Base-by-base conservation (phyloP, 2,888 invertebrate genomes). In the Ypsolopha sequella region DNA sequence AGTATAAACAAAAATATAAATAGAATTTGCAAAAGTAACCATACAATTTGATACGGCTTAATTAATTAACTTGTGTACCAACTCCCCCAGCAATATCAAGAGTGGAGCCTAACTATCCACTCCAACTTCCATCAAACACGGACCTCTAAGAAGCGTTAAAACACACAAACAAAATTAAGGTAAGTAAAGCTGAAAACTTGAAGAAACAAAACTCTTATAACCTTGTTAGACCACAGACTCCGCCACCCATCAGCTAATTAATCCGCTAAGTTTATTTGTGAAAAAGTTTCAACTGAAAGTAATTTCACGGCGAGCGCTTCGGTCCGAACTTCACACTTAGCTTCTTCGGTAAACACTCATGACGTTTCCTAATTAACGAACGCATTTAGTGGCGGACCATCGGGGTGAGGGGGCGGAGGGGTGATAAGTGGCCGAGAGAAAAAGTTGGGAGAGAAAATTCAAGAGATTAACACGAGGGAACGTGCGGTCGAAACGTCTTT, bases 311-410 rank as follows among this genome's bases (percentile, higher is more conserved):
- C 70, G 70, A 67, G 68, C 47, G 46, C 9, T 49, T 66, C 72
- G 70, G 58, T 60, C 66, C 69, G 76, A 85, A 86, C 86, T 86
- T 85, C 85, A 85, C 86, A 86, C 86, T 85, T 84, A 84, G 82
- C 80, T 73, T 76, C 68, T 74, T 76, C 72, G 72, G 85, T 86
- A 86, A 86, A 86, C 86, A 86, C 86, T 86, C 85, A 86, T 84
- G 86, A 86, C 86, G 86, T 84, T 82, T 82, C 82, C 78, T 86
- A 86, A 86, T 86, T 86, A 86, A 85, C 85, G 85, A 80, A 84
- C 86, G 85, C 86, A 86, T 86, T 86, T 86, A 86, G 86, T 73
- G 86, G 86, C 75, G 79, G 77, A 73, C 74, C 70, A 66, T 58
- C 57, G 63, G 65, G 58, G 58, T 58, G 39, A 24, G 24, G 24